Evolutionary conservation across 2,797 vertebrate species (phyloP).

Genomic region (Epinephelus awoara): DNA sequence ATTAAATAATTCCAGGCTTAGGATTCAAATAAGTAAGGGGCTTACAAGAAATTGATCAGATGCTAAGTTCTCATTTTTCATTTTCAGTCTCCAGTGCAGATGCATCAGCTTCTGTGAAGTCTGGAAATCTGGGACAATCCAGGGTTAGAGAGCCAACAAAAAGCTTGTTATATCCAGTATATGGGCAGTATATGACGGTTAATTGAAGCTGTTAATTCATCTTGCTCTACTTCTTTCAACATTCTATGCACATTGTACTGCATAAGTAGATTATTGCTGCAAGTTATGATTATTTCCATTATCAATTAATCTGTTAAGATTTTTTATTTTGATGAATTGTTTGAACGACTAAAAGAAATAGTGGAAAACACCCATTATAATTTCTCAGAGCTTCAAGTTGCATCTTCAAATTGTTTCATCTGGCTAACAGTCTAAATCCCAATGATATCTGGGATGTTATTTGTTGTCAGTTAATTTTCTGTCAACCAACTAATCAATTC

Average conservation of each 20-base stretch:
- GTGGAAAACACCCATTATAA: background rate
- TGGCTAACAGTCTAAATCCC: background rate
- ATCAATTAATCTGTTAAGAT: constrained; percentile 9
- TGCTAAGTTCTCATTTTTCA: constrained; percentile 56
- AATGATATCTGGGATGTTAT: background rate
- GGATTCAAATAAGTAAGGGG: constrained; percentile 32
- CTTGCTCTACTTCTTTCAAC: constrained; percentile 23
- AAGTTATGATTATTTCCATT: constrained; percentile 24
- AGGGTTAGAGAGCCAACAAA: constrained; percentile 58
- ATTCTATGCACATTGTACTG: constrained; percentile 5
- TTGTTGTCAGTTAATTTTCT: constrained; percentile 12
- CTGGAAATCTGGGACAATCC: constrained; percentile 56
- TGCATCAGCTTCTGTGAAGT: constrained; percentile 52
- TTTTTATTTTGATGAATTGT: background rate
- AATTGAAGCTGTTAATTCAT: constrained; percentile 30
- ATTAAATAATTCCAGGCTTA: constrained; percentile 43
- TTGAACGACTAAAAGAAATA: background rate
- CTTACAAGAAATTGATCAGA: constrained; percentile 44
- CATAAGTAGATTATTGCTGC: constrained; percentile 12
- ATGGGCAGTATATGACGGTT: constrained; percentile 49
- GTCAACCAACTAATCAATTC: background rate
- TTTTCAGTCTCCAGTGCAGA: constrained; percentile 46
- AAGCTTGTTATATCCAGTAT: constrained; percentile 42
- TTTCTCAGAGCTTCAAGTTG: constrained; percentile 4
- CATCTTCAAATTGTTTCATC: background rate